Percentiles rank a stretch among this genome's conserved stretches.
Conservation (phyloP, 1,140 invertebrate species). For the Phortica variegata region DNA sequence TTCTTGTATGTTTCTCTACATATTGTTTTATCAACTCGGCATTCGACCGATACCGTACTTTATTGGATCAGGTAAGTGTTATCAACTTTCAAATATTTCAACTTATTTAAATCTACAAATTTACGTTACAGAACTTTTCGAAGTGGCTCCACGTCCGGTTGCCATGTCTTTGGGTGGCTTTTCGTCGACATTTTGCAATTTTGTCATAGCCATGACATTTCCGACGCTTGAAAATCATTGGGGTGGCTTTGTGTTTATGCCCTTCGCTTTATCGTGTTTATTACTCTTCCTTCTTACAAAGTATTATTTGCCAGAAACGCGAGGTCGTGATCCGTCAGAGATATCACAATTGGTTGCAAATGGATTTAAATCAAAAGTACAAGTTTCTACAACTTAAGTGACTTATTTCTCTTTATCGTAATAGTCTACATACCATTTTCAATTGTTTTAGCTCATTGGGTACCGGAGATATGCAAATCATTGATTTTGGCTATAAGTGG, state of each 20-base stretch:
- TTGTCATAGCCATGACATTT: slow-evolving; percentile 79
- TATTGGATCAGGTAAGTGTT: slow-evolving; percentile 59
- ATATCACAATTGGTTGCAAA: slow-evolving; percentile 60
- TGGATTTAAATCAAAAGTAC: slow-evolving; percentile 61
- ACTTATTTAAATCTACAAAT: not conserved
- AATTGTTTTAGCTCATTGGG: too few species aligned
- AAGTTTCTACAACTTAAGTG: too few species aligned
- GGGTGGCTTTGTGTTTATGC: slow-evolving; percentile 68
- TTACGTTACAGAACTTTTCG: slow-evolving; percentile 72
- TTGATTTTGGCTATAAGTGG: too few species aligned
- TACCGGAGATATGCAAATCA: too few species aligned
- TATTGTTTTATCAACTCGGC: slow-evolving; percentile 81
- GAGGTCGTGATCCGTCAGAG: slow-evolving; percentile 64
- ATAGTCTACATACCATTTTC: too few species aligned
- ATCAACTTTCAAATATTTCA: not conserved
- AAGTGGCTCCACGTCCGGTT: slow-evolving; percentile 76
- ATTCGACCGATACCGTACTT: slow-evolving; percentile 86
- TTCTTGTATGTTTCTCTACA: slow-evolving; percentile 67
- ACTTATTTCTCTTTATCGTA: too few species aligned
- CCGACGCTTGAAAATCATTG: slow-evolving; percentile 64
- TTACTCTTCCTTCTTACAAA: slow-evolving; percentile 64
- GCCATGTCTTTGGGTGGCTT: slow-evolving; percentile 86
- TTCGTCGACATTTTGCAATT: slow-evolving; percentile 86
- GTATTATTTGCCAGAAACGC: slow-evolving; percentile 71
- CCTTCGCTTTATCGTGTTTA: slow-evolving; percentile 65